Evolutionary conservation across 1,140 invertebrate species (phyloP), one percentile per base, ranked within the genome.

Genomic region (Reticulitermes speratus): DNA sequence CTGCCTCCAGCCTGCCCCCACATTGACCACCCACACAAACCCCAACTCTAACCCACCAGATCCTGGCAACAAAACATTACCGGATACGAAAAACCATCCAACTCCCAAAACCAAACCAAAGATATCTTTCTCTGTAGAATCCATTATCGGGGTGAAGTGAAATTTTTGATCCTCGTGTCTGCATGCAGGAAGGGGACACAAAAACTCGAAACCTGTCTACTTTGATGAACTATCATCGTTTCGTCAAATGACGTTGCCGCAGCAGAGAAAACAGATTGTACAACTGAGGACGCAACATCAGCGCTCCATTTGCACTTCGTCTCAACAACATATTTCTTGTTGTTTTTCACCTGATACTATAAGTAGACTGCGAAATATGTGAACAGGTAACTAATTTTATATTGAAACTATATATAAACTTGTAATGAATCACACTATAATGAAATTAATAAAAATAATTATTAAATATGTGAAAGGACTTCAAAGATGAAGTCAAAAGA

Each of bases 41-140:
- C 69, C 38, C 44, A 81, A 16, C 44, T 45, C 44, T 83, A n/a
- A 55, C 52, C 52, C 19, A 45, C 81, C 14, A 19, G 48, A 30
- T 85, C 44, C 44, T 69, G 44, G 55, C 25, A 69, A 55, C 23
- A n/a, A 52, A 3, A 14, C 38, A 12, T 12, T n/a, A 59, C 82
- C 32, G 44, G 83, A 23, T 19, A 81, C 38, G 65, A 85, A 32
- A 32, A 2, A 30, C 21, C 83, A 11, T 48, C 32, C 45, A 32
- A 65, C 44, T 32, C 81, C 30, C n/a, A 65, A 59, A 30, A 83
- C 65, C 14, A 88, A 88, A 82, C 86, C 85, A 1, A 89, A 89
- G 69, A 82, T 89, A 65, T 89, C 89, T 7, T 89, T 89, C 86
- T 89, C 89, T 25, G 89, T 89, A 21, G 89, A 89, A 85, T 88